Evolutionary conservation across 2,888 invertebrate species (phyloP), one percentile per base, ranked within the genome.

Genomic region (Drosophila paucipuncta): DNA sequence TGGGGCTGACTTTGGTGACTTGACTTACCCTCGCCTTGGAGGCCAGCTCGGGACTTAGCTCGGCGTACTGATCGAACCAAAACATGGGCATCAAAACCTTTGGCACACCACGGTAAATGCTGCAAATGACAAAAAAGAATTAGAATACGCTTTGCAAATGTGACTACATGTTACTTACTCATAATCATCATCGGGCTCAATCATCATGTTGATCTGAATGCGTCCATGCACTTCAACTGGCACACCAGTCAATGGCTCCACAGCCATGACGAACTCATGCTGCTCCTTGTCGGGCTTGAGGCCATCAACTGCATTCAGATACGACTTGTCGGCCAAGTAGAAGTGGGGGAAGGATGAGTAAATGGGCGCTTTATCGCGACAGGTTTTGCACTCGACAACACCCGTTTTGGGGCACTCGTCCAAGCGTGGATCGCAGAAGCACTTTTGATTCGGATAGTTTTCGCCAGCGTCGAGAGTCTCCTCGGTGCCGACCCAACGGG

Each of bases 271-370:
- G 92, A 97, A 96, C 90, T 95, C 94, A 93, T 97, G 96, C 68
- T 94, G 92, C 0, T 94, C 94, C 59, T 95, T 94, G 0, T 95
- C 93, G 0, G 98, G 97, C 0, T 94, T 90, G 89, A 98, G 92
- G 0, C 97, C 97, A 0, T 94, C 93, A 0, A 98, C 94, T 47
- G 94, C 94, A 66, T 94, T 88, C 13, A 94, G 90, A 87, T 97
- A 97, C 76, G 94, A 94, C 0, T 95, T 94, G 93, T 97, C 97
- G 0, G 96, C 95, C 85, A 96, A 92, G 80, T 96, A 95, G 94
- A 97, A 97, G 92, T 98, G 97, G 0, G 98, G 98, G 83, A 96
- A 95, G 0, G 97, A 96, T 31, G 97, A 95, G 92, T 96, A 97
- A 18, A 96, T 96, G 0, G 98, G 98, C n/a, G 97, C 97, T 60